These are phyloP conservation scores for Mallotus villosus DNA, from an alignment of 2,797 vertebrate genomes.

Conservation along the genomic window DNA sequence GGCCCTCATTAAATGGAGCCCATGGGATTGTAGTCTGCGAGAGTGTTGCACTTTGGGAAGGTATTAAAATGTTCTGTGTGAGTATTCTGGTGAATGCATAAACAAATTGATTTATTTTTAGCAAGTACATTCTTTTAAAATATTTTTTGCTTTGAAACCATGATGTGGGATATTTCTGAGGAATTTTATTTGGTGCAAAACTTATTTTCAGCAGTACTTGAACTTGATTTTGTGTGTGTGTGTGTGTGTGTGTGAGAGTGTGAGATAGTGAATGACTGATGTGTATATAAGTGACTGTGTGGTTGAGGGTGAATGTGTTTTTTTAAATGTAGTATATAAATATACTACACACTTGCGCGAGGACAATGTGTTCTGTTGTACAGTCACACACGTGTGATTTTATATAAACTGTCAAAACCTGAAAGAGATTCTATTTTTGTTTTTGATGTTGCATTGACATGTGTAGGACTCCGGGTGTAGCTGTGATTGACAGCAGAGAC, in stretches of 20 bases:
- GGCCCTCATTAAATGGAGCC: too few relatives aligned
- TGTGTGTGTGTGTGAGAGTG: too few relatives aligned
- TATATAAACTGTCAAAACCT: conserved; percentile 51
- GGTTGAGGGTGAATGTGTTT: not conserved
- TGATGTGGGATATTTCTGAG: not conserved
- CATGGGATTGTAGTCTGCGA: too few relatives aligned
- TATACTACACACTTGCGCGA: conserved; percentile 2
- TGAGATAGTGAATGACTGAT: not conserved
- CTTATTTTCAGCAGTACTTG: not conserved
- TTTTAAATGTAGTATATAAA: not conserved
- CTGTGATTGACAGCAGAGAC: conserved; percentile 39
- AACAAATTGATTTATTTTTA: conserved; percentile 19
- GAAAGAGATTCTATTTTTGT: conserved; percentile 53
- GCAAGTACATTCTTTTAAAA: conserved; percentile 17
- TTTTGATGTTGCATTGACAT: conserved; percentile 34
- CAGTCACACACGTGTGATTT: conserved; percentile 48
- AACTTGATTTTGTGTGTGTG: conserved; percentile 3
- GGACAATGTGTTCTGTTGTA: conserved; percentile 55
- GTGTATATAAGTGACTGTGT: not conserved
- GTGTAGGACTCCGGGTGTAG: conserved; percentile 52
- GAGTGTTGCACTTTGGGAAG: too few relatives aligned
- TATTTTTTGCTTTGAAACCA: too few relatives aligned
- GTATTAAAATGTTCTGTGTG: not conserved
- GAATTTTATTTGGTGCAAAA: conserved; percentile 17
- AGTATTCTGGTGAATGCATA: conserved; percentile 1